A percentile compares a stretch with the other conserved stretches of the same genome.
These are phyloP conservation scores for Mesoclemmys tuberculata DNA, from an alignment of 2,113 vertebrate genomes.

Conservation along the genomic window DNA sequence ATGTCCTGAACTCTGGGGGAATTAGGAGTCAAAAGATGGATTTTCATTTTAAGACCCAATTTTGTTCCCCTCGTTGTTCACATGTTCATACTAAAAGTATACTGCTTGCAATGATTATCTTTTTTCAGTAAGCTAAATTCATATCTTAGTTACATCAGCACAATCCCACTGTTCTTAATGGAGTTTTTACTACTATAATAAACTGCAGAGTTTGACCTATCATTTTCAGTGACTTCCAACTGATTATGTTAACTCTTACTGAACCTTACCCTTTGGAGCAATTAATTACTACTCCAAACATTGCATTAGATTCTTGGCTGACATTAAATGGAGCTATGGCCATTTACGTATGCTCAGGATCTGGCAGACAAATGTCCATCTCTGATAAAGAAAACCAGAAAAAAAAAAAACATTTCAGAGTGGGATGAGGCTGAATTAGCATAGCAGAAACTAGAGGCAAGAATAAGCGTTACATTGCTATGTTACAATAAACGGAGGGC, in stretches of 20 bases:
- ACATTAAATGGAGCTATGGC: background rate
- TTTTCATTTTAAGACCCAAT: background rate
- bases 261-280: background rate
- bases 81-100: background rate
- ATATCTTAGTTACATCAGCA: background rate
- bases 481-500: background rate
- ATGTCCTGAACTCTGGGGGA: background rate
- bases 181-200: background rate
- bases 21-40: background rate
- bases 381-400: background rate
- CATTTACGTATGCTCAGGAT: background rate
- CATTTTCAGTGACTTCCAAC: background rate
- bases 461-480: slow-evolving; percentile 21
- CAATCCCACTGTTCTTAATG: background rate
- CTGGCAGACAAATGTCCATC: background rate
- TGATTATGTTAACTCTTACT: background rate
- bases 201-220: background rate
- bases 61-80: background rate
- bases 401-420: background rate
- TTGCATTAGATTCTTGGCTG: background rate
- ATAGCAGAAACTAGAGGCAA: background rate
- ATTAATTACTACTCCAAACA: background rate
- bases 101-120: background rate
- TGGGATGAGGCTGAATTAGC: background rate
- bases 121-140: background rate